phyloP scores from a whole-genome alignment of 2,797 vertebrate genomes.

The Balearica regulorum region DNA sequence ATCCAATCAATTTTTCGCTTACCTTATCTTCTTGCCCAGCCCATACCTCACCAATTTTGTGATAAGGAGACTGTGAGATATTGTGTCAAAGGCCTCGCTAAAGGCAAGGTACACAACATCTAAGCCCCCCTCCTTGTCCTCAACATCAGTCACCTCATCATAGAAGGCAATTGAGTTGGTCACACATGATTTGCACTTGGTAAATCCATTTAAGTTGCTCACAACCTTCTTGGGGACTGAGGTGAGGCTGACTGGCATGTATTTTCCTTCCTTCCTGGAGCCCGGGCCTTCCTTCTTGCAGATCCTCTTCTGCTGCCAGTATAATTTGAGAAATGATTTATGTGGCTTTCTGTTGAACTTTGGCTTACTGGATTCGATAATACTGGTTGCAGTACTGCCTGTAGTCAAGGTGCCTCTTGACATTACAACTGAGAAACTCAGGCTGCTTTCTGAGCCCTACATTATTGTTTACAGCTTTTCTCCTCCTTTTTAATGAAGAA shows the following conservation, averaged over 20 bases:
- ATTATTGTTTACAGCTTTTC: not conserved
- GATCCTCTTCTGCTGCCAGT: not conserved
- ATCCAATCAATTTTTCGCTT: not conserved
- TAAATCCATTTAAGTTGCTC: not conserved
- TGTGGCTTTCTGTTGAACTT: not conserved
- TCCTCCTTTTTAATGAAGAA: not conserved
- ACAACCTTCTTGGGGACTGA: not conserved
- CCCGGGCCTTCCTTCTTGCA: not conserved
- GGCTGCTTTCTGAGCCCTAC: not conserved
- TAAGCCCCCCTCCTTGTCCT: not conserved
- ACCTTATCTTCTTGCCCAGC: not conserved
- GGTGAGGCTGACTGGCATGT: not conserved
- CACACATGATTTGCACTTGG: not conserved
- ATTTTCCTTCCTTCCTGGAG: not conserved
- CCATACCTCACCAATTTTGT: not conserved
- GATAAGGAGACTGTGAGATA: not conserved
- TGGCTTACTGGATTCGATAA: not conserved
- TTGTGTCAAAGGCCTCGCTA: not conserved
- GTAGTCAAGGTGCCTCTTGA: not conserved
- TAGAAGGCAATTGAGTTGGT: not conserved
- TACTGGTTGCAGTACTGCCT: not conserved
- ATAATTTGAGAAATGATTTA: not conserved
- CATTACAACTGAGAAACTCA: not conserved
- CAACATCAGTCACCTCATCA: rapidly evolving
- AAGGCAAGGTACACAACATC: not conserved